These are phyloP conservation scores for Notolabrus celidotus DNA, from an alignment of 2,797 vertebrate species.

Conservation along the genomic window DNA sequence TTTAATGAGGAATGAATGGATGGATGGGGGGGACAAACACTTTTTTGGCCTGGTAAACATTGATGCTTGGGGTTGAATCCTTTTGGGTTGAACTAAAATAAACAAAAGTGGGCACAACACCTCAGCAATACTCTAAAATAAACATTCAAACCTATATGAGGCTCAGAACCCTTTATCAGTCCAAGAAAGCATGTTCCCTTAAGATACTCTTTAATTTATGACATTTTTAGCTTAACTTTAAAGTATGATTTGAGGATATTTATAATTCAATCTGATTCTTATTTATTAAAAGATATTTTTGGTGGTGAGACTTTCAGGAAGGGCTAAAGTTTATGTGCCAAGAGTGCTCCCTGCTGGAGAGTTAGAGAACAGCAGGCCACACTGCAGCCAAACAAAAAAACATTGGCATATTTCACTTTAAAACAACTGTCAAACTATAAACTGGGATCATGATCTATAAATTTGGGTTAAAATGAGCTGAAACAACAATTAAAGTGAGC, in stretches of 20 bases:
- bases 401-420: slow-evolving; percentile 51
- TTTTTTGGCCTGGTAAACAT: slow-evolving; percentile 37
- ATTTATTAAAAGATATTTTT: slow-evolving; percentile 39
- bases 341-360: slow-evolving; percentile 86
- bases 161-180: background rate
- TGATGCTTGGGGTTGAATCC: slow-evolving; percentile 23
- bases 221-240: slow-evolving; percentile 38
- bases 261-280: slow-evolving; percentile 40
- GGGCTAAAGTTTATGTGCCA: slow-evolving; percentile 69
- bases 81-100: slow-evolving; percentile 36
- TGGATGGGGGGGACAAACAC: slow-evolving; percentile 30
- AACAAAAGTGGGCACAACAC: slow-evolving; percentile 24
- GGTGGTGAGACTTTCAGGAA: slow-evolving; percentile 12
- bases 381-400: slow-evolving; percentile 28
- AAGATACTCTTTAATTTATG: slow-evolving; percentile 6
- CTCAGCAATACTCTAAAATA: slow-evolving; percentile 22
- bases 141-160: slow-evolving; percentile 6
- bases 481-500: no score
- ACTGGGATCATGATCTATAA: slow-evolving; percentile 37
- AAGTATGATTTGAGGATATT: slow-evolving; percentile 28
- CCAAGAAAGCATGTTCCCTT: background rate
- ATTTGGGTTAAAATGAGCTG: slow-evolving; percentile 3
- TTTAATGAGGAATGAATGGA: slow-evolving; percentile 51
- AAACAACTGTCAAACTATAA: slow-evolving; percentile 44
- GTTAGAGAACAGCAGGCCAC: slow-evolving; percentile 21